phyloP scores from a whole-genome alignment of 1,140 invertebrate species.

The Anastrepha ludens region DNA sequence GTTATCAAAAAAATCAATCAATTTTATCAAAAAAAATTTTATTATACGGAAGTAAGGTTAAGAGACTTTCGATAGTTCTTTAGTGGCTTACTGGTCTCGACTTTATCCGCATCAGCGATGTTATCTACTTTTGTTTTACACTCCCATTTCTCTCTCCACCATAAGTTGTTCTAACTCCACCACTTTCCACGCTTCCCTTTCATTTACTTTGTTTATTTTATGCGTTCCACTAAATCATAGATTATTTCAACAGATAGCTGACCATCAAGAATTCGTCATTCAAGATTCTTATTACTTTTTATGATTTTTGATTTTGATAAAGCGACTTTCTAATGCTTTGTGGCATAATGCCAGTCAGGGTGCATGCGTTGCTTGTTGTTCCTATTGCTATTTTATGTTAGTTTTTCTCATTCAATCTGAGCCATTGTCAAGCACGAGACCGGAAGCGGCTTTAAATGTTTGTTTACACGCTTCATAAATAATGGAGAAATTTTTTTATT shows the following conservation, averaged over 20 bases:
- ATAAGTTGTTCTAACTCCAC: background rate
- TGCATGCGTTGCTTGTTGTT: slow-evolving; percentile 12
- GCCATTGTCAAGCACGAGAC: background rate
- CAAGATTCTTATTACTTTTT: slow-evolving; percentile 6
- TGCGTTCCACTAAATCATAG: slow-evolving; percentile 10
- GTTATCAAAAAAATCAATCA: too few relatives aligned
- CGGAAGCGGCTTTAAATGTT: slow-evolving; percentile 29
- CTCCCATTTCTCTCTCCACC: background rate
- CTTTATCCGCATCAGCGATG: background rate
- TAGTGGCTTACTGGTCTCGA: background rate
- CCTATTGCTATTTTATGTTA: background rate
- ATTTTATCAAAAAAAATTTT: too few relatives aligned
- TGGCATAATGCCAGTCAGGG: background rate
- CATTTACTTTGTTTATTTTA: background rate
- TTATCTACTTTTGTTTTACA: too few relatives aligned
- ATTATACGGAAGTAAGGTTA: too few relatives aligned
- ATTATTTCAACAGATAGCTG: slow-evolving; percentile 13
- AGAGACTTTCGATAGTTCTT: too few relatives aligned
- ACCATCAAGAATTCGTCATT: background rate
- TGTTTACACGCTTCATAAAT: slow-evolving; percentile 44
- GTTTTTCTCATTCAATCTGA: background rate
- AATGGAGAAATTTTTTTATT: background rate
- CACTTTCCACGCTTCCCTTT: background rate
- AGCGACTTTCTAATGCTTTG: slow-evolving; percentile 43
- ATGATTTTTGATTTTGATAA: slow-evolving; percentile 15